Evolutionary conservation across 1,140 invertebrate genomes (phyloP).

Genomic region (Caenorhabditis tropicalis): DNA sequence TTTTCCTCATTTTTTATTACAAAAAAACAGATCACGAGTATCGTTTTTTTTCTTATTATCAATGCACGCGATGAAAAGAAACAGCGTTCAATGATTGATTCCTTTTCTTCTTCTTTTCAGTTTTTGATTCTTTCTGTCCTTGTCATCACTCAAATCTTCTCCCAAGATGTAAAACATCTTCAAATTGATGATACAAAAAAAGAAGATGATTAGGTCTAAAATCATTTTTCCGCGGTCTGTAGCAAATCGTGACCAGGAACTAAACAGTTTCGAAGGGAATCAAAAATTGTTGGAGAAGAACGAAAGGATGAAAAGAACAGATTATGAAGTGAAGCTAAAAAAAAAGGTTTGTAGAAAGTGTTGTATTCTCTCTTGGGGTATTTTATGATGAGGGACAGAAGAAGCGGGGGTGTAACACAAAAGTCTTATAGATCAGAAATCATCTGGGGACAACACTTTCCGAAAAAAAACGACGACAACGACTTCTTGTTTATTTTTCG

Average conservation of each 20-base stretch:
- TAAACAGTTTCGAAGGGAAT: not conserved
- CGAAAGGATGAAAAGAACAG: not conserved
- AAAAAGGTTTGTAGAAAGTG: not conserved
- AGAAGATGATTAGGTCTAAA: not conserved
- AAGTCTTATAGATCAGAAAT: conserved; percentile 28
- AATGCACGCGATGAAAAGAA: not conserved
- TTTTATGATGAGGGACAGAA: not conserved
- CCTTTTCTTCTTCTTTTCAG: not conserved
- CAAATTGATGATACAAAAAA: not conserved
- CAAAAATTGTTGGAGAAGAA: not conserved
- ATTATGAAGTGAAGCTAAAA: not conserved
- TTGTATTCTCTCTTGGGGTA: not conserved
- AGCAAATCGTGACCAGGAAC: not conserved
- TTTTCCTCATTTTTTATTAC: not conserved
- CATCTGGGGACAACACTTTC: not conserved
- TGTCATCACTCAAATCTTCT: conserved; percentile 53
- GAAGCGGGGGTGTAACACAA: conserved; percentile 1
- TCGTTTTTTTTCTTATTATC: not conserved
- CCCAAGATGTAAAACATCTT: conserved; percentile 47
- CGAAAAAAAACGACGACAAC: not conserved
- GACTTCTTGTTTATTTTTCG: conserved; percentile 3
- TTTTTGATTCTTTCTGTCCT: conserved; percentile 42
- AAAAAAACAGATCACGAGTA: conserved; percentile 3
- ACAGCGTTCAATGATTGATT: not conserved
- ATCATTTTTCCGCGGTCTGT: not conserved